Base-by-base conservation (phyloP, 1,140 invertebrate species). In the Microplitis mediator region DNA sequence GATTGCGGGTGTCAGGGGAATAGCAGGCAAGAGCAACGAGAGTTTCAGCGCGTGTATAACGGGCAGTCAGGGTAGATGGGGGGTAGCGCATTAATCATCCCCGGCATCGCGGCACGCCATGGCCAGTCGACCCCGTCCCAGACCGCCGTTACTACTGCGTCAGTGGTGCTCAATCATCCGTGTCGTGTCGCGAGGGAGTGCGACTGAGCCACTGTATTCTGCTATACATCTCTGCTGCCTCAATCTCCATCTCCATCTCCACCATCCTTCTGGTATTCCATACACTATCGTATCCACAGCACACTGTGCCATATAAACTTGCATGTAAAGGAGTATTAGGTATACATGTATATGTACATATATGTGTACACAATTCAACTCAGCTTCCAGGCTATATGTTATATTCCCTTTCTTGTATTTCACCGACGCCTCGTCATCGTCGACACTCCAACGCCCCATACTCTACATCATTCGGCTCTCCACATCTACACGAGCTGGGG, bases 51-150 rank as follows among this genome's bases (percentile, higher is more conserved):
- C 68, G 50, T 68, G 31, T 51, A 58, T 58, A 58, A 62, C 60
- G 32, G 35, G 61, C 51, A 77, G 74, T 69, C 65, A 54, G 73
- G 72, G 62, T 5, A 45, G 39, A 6, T 11, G 39, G 23, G 72
- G 73, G 71, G 34, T 71, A 71, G 73, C 74, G 78, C 79, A 81
- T 81, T 81, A 81, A 81, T 81, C 80, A 80, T 81, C 75, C 75
- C 77, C 50, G 69, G 77, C 76, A 76, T 76, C 75, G 76, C 50
- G 69, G 77, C 76, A 76, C 76, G 78, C 74, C 75, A 77, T 78
- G 77, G 61, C 66, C 77, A 79, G 80, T 79, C 76, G 75, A 75
- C 80, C 74, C 76, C 76, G 71, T 78, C 73, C 79, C 76, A 77
- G 76, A 77, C 78, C 76, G 71, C 74, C 76, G 74, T 71, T 76